These are phyloP conservation scores for Pteropus alecto DNA, from an alignment of 2,113 vertebrate species.

Conservation along the genomic window DNA sequence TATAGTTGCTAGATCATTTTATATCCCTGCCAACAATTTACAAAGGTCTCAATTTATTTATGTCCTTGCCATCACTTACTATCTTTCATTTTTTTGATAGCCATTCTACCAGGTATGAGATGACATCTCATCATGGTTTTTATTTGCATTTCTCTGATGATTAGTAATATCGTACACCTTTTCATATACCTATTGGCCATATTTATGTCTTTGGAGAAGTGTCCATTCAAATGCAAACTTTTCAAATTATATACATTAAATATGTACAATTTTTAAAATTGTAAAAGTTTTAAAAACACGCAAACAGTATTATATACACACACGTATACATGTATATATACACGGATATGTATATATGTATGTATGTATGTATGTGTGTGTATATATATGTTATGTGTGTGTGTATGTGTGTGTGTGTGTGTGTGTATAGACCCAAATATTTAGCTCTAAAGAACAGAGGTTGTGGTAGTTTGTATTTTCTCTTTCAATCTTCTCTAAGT, in stretches of 20 bases:
- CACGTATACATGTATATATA: not conserved
- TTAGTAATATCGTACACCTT: not conserved
- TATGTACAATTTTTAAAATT: not conserved
- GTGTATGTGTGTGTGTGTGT: too few species aligned
- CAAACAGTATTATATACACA: not conserved
- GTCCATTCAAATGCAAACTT: not conserved
- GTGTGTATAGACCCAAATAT: not conserved
- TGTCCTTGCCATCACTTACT: not conserved
- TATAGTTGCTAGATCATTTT: not conserved
- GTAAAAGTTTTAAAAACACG: not conserved
- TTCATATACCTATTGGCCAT: not conserved
- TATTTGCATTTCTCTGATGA: not conserved
- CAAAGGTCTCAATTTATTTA: not conserved
- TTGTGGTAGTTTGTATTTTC: not conserved
- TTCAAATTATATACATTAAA: not conserved
- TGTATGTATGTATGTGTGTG: not conserved
- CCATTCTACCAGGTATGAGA: not conserved
- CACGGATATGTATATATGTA: too few species aligned
- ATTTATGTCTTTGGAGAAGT: not conserved
- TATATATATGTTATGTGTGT: too few species aligned
- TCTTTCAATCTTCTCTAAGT: not conserved
- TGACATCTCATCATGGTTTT: not conserved
- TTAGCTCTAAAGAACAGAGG: not conserved
- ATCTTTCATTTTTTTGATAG: not conserved
- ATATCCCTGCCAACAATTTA: not conserved